Base-by-base conservation (phyloP, 2,797 vertebrate genomes). In the Notolepis coatsorum region DNA sequence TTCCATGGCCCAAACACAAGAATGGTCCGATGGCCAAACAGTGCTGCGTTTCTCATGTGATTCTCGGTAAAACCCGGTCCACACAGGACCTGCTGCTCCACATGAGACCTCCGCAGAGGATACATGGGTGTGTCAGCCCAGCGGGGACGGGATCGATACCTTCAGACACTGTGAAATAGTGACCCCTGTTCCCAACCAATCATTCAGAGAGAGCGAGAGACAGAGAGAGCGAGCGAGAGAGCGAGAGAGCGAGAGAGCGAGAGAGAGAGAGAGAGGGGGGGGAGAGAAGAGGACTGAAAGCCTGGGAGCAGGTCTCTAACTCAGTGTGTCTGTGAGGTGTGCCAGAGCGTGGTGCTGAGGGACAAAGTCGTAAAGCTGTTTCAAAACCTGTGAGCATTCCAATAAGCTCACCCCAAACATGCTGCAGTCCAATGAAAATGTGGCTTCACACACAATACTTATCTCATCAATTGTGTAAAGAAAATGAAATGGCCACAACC, bases 111-210 rank as follows among this genome's bases (percentile, higher is more conserved):
- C 64, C 61, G 67, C 51, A 69, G 73, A 64, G 55, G 61, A 83
- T 67, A 68, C 81, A 81, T 67, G 82, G 42, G 57, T 55, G 74
- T 77, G 79, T 80, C 72, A 77, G 42, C 77, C 74, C 63, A 72
- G 54, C 52, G n/a, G 54, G 30, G 71, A 65, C 61, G 51, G 61
- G 65, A 88, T 89, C 84, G 31, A 87, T 89, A 84, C 35, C 37
- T 73, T 71, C 73, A 73, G 71, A 72, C 73, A 69, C 63, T 79
- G 67, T 84, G 79, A 87, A 82, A 89, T 81, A 81, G 65, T 67
- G 72, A 73, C 73, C 51, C 47, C 52, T 42, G 59, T 75, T 65
- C 57, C 59, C 57, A 65, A 76, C 82, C 84, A 88, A 85, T 88
- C 81, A 81, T 57, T 80, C 77, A 73, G 17, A 37, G 58, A 82